These are phyloP conservation scores for Eumacrocentrus americanus DNA, from an alignment of 2,888 invertebrate genomes.

Conservation along the genomic window DNA sequence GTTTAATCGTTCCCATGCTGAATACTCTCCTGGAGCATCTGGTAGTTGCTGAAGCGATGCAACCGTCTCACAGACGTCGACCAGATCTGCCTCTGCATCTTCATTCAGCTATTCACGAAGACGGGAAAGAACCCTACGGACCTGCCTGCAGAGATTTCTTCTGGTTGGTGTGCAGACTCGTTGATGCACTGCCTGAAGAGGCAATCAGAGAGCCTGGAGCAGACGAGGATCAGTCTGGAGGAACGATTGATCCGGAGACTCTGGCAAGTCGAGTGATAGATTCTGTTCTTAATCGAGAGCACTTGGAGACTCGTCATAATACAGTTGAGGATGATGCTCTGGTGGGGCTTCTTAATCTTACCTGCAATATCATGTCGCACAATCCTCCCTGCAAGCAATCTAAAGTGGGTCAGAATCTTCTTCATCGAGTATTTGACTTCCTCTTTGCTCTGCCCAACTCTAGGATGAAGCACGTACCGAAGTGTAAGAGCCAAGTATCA, in stretches of 20 bases:
- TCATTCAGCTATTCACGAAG: conserved; percentile 72
- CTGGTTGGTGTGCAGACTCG: conserved; percentile 87
- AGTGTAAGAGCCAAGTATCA: conserved; percentile 90
- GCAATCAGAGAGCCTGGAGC: conserved; percentile 70
- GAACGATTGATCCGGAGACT: conserved; percentile 73
- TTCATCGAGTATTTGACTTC: conserved; percentile 80
- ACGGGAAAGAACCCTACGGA: conserved; percentile 93
- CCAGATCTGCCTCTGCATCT: conserved; percentile 60
- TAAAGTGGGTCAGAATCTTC: conserved; percentile 74
- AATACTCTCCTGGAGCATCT: conserved; percentile 82
- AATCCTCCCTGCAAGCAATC: conserved; percentile 85
- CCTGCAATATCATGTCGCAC: conserved; percentile 88
- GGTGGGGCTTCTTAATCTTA: conserved; percentile 83
- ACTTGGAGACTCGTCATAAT: conserved; percentile 80
- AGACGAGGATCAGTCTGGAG: conserved; percentile 57
- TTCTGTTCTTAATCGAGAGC: conserved; percentile 79
- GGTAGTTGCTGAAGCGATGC: conserved; percentile 85
- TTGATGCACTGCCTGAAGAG: conserved; percentile 84
- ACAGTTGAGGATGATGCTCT: conserved; percentile 90
- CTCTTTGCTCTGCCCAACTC: conserved; percentile 90
- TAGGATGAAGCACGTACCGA: conserved; percentile 82
- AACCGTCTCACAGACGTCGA: conserved; percentile 62
- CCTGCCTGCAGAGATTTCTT: conserved; percentile 95
- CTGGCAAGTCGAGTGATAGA: conserved; percentile 76
- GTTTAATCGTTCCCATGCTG: conserved; percentile 77